A percentile compares a stretch with the other conserved stretches of the same genome.
Evolutionary conservation across 2,113 vertebrate species (phyloP).

Genomic region (Hystrix cristata): DNA sequence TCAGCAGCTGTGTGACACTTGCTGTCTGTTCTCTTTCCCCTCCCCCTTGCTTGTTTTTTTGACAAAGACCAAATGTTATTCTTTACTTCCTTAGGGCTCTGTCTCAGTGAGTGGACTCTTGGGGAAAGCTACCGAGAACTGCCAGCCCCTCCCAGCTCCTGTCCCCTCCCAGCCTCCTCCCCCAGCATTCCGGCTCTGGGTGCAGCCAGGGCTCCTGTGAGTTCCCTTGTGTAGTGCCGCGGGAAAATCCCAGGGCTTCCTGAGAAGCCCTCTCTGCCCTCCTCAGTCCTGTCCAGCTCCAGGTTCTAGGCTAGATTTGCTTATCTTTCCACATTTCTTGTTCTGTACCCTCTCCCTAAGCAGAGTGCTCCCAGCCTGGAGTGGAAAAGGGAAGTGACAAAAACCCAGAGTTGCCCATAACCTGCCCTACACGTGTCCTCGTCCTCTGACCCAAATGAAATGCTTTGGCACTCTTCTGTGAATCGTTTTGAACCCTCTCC

Average conservation of each 20-base stretch:
- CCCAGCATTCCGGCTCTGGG: constrained; percentile 73
- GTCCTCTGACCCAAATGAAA: neutral
- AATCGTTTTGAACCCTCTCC: neutral
- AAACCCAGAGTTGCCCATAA: neutral
- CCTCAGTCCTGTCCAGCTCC: constrained; percentile 24
- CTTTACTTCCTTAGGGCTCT: constrained; percentile 79
- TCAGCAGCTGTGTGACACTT: constrained; percentile 76
- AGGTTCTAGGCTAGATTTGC: constrained; percentile 13
- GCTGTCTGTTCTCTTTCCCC: constrained; percentile 72
- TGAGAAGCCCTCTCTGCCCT: neutral
- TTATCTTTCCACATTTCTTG: neutral
- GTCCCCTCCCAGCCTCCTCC: constrained; percentile 16
- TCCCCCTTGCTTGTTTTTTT: constrained; percentile 79
- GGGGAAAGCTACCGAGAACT: constrained; percentile 73
- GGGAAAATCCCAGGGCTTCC: constrained; percentile 27
- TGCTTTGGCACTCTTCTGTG: neutral
- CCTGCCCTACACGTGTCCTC: neutral
- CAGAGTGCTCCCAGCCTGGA: neutral
- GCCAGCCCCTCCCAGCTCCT: constrained; percentile 58
- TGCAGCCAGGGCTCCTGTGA: constrained; percentile 60
- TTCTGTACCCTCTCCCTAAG: neutral
- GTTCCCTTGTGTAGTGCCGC: neutral
- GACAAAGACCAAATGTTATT: constrained; percentile 84
- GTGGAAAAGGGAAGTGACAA: constrained; percentile 66
- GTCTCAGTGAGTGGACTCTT: constrained; percentile 67